These are phyloP conservation scores for Peribatodes rhomboidaria DNA, from an alignment of 2,888 invertebrate species.

Conservation along the genomic window DNA sequence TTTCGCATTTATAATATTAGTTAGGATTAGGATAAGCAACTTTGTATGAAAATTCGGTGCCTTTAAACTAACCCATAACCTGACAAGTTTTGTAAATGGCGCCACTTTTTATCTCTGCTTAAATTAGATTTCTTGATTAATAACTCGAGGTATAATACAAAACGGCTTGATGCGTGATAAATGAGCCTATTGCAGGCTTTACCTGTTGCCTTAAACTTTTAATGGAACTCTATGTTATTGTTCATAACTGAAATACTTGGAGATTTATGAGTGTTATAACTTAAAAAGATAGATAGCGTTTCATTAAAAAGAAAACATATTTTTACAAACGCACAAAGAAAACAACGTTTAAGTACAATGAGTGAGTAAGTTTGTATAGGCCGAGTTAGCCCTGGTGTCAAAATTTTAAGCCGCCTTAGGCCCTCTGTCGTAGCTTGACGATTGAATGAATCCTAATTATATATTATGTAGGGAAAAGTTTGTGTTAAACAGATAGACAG, in stretches of 20 bases:
- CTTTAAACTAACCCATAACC: background rate
- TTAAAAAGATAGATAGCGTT: background rate
- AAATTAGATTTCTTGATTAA: slow-evolving; percentile 19
- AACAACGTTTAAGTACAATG: background rate
- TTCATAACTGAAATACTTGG: slow-evolving; percentile 8
- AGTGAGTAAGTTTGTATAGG: too few relatives aligned
- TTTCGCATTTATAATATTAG: too few relatives aligned
- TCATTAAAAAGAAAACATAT: too few relatives aligned
- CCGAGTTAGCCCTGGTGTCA: too few relatives aligned
- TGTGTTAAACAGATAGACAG: too few relatives aligned
- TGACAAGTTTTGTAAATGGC: background rate
- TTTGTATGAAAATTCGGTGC: background rate
- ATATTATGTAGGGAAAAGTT: too few relatives aligned
- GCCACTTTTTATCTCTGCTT: background rate
- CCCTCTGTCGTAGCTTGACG: too few relatives aligned
- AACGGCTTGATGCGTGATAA: slow-evolving; percentile 22
- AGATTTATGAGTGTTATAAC: slow-evolving; percentile 13
- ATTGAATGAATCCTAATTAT: too few relatives aligned
- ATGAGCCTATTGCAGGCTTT: slow-evolving; percentile 13
- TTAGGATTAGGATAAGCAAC: too few relatives aligned
- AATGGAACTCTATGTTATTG: slow-evolving; percentile 7
- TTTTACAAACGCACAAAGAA: too few relatives aligned
- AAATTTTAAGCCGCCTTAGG: too few relatives aligned
- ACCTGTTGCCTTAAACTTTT: slow-evolving; percentile 28
- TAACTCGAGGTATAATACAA: slow-evolving; percentile 1